phyloP scores from a whole-genome alignment of 1,140 invertebrate species.

The Paraescarpia echinospica region DNA sequence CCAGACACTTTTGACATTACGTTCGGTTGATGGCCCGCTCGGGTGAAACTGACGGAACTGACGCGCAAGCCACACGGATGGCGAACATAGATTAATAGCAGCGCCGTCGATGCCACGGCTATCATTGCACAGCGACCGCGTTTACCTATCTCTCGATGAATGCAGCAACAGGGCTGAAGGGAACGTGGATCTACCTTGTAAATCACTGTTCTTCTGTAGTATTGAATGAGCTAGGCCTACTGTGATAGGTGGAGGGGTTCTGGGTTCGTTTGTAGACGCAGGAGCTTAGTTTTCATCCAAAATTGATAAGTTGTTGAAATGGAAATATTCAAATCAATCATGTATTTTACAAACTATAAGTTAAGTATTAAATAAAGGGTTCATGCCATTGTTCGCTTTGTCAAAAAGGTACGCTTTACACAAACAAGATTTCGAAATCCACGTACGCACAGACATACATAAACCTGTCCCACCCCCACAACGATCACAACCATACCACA shows the following conservation, averaged over 20 bases:
- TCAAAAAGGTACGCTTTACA: no score
- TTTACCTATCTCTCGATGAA: background rate
- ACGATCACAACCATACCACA: no score
- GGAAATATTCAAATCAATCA: no score
- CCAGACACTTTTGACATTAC: background rate
- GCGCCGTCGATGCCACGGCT: background rate
- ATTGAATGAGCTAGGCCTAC: background rate
- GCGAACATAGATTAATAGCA: background rate
- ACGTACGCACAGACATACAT: no score
- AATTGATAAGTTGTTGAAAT: no score
- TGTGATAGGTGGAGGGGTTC: background rate
- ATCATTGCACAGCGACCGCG: background rate
- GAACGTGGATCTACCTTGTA: background rate
- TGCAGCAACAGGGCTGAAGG: background rate
- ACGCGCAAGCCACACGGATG: background rate
- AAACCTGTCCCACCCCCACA: no score
- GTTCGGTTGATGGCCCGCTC: background rate
- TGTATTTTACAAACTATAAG: no score
- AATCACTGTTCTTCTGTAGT: background rate
- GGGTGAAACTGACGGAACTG: background rate
- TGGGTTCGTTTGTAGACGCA: background rate
- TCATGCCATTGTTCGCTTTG: no score
- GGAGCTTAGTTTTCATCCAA: no score
- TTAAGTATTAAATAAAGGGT: no score
- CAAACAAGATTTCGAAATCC: no score